Percentiles rank a stretch among this genome's conserved stretches.
These are phyloP conservation scores for Brachyistius frenatus DNA, from an alignment of 2,113 vertebrate genomes.

Conservation along the genomic window DNA sequence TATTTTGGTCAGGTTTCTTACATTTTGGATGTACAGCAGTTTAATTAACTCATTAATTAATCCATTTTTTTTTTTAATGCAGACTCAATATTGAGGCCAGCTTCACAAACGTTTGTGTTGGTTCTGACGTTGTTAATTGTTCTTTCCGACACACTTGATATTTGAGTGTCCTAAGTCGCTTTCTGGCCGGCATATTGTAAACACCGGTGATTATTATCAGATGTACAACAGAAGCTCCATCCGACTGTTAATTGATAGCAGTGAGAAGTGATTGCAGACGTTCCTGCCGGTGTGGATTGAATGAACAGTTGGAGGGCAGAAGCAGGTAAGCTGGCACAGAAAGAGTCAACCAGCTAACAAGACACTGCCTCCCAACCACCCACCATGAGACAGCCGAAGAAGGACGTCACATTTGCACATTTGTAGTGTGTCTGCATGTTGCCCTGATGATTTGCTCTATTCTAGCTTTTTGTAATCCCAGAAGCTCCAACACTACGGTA, in stretches of 20 bases:
- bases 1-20: neutral
- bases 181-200: neutral
- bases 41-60: no score
- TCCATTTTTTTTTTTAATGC: no score
- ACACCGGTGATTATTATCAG: neutral
- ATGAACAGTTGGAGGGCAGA: conserved; percentile 76
- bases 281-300: conserved; percentile 15
- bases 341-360: conserved; percentile 85
- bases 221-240: neutral
- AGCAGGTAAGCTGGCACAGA: conserved; percentile 79
- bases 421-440: no score
- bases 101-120: neutral
- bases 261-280: neutral
- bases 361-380: conserved; percentile 87
- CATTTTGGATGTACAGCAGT: no score
- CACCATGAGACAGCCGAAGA: conserved; percentile 3
- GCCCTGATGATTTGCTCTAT: neutral
- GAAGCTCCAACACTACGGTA: neutral
- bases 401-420: neutral
- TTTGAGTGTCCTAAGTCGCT: neutral
- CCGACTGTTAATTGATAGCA: neutral
- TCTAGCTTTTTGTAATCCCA: neutral
- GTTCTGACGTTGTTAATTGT: neutral
- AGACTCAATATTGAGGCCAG: no score
- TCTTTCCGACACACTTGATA: no score